Evolutionary conservation across 2,888 invertebrate species (phyloP).

Genomic region (Torymus aiolomorphi): DNA sequence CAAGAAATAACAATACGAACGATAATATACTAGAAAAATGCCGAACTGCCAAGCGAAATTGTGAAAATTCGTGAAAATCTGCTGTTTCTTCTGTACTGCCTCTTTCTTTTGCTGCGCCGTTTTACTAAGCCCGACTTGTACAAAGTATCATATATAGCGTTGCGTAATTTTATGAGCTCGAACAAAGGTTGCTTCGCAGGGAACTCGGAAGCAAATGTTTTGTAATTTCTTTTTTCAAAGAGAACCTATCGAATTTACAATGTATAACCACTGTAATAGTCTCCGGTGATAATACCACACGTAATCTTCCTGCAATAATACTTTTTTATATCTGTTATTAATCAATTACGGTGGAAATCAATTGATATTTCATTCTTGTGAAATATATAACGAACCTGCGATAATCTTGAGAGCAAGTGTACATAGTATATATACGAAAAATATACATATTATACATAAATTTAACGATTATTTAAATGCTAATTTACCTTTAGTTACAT

Average conservation of each 20-base stretch:
- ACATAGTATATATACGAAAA: conserved; percentile 49
- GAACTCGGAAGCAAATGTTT: background rate
- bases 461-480: conserved; percentile 41
- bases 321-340: background rate
- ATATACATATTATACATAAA: conserved; percentile 45
- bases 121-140: conserved; percentile 57
- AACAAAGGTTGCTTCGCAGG: conserved; percentile 34
- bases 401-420: conserved; percentile 43
- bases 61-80: conserved; percentile 37
- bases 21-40: conserved; percentile 60
- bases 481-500: conserved; percentile 41
- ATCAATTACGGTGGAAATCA: conserved; percentile 2
- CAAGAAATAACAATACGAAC: conserved; percentile 9
- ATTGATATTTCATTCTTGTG: background rate
- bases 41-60: conserved; percentile 66
- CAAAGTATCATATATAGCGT: conserved; percentile 57
- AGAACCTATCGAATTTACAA: too few species aligned
- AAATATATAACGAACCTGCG: conserved; percentile 29
- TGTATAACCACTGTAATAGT: too few species aligned
- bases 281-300: too few species aligned
- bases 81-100: conserved; percentile 39
- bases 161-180: conserved; percentile 55
- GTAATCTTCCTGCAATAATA: conserved; percentile 10
- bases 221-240: too few species aligned
- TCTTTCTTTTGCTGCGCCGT: conserved; percentile 40